Conservation (phyloP, 2,113 vertebrate species). For the Myxocyprinus asiaticus region DNA sequence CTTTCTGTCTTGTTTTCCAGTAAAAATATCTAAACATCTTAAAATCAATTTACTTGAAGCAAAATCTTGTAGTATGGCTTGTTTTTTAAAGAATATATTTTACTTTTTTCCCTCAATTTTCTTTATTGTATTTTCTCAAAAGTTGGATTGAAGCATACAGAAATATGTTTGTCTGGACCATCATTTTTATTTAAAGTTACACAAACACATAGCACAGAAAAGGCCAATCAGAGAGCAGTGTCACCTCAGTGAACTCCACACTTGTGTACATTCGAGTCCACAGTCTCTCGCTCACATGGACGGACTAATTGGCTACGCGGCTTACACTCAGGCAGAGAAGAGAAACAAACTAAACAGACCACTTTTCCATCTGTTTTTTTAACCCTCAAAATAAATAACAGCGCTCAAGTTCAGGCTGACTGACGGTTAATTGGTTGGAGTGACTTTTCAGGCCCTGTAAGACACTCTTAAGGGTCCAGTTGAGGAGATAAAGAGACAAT, state of each 20-base stretch:
- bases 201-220: not conserved
- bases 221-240: slow-evolving; percentile 16
- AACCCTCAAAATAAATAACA: slow-evolving; percentile 41
- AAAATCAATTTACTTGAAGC: too few species aligned
- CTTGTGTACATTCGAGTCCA: slow-evolving; percentile 8
- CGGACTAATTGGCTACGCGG: slow-evolving; percentile 52
- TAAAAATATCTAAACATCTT: too few species aligned
- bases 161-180: not conserved
- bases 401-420: slow-evolving; percentile 29
- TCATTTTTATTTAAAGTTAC: not conserved
- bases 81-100: too few species aligned
- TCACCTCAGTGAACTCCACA: slow-evolving; percentile 27
- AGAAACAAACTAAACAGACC: slow-evolving; percentile 30
- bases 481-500: not conserved
- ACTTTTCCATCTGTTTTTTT: not conserved
- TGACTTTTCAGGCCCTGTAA: too few species aligned
- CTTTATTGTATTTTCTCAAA: too few species aligned
- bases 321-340: slow-evolving; percentile 34
- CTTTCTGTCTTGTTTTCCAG: too few species aligned
- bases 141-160: too few species aligned
- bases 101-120: too few species aligned
- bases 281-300: slow-evolving; percentile 16
- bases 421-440: slow-evolving; percentile 51
- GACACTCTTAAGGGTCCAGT: too few species aligned
- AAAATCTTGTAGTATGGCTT: too few species aligned